phyloP scores from a whole-genome alignment of 92 coral and sea anemone species.

The Palythoa grandis region DNA sequence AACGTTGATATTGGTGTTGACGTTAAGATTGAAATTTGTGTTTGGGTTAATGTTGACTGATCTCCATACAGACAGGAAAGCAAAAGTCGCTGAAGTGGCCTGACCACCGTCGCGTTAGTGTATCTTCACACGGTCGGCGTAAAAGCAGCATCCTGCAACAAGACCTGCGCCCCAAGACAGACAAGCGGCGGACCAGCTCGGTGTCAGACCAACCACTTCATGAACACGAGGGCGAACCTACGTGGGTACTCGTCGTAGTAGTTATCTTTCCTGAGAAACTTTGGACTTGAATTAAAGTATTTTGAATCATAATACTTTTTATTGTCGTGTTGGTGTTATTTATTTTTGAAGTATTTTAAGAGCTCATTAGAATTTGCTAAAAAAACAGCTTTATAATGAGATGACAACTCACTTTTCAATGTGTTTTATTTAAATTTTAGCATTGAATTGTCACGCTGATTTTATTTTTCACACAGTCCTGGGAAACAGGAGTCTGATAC shows the following conservation, averaged over 20 bases:
- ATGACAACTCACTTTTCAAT: no score
- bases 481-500: no score
- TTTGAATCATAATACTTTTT: no score
- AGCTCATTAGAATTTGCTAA: no score
- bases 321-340: no score
- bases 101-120: slow-evolving; percentile 34
- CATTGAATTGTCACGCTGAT: no score
- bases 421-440: no score
- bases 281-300: neutral
- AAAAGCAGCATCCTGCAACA: slow-evolving; percentile 28
- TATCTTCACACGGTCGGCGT: slow-evolving; percentile 39
- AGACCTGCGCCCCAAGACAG: neutral
- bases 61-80: slow-evolving; percentile 1
- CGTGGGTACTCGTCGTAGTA: neutral
- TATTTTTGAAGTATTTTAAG: no score
- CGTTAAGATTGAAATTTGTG: neutral
- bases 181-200: slow-evolving; percentile 28
- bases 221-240: slow-evolving; percentile 16
- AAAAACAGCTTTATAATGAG: no score
- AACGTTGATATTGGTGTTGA: neutral
- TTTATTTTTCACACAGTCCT: no score
- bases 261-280: neutral
- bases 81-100: slow-evolving; percentile 20
- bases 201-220: slow-evolving; percentile 20
- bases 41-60: neutral